Base-by-base conservation (phyloP, 2,888 invertebrate genomes). In the Cetonia aurata region DNA sequence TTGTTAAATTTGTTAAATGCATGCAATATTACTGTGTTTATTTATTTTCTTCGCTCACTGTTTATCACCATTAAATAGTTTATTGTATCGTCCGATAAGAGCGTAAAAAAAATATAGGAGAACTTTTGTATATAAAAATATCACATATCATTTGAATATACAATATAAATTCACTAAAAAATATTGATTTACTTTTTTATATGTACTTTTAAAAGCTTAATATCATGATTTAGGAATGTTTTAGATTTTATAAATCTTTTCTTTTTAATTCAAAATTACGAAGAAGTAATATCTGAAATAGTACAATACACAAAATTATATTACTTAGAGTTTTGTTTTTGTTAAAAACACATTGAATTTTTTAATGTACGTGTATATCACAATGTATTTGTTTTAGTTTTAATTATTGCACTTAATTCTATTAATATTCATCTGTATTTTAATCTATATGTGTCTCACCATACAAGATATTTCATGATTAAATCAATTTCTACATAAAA, bases 1-100 rank as follows among this genome's bases (percentile, higher is more conserved):
- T 73, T 77, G 76, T 76, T 77, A 79, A 81, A 81, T 81, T 81
- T 81, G 81, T 81, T 81, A 81, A 76, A 77, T 79, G 79, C 76
- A 77, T 76, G 76, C 77, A 76, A 79, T 75, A 72, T 73, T 71
- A 67, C 78, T 77, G 77, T 74, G 75, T 72, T 70, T 72, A 70
- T 56, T 57, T 67, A 57, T 67, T 57, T 56, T 56, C 57, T 42
- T 46, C 33, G 56, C 57, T 25, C 19, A 15, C 57, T 67, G 12
- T 46, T 44, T 48, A 65, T 65, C 50, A 65, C 50, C n/a, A 37
- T 6, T 37, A 37, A 31, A 55, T 31, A n/a, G 17, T 57, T 42
- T 17, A 17, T 37, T 57, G 41, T 57, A 37, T 37, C 66, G 48
- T 69, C 33, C 46, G 46, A 66, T 50, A 53, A 71, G 55, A 59